Base-by-base conservation (phyloP, 2,113 vertebrate species). In the Toxotes chatareus region DNA sequence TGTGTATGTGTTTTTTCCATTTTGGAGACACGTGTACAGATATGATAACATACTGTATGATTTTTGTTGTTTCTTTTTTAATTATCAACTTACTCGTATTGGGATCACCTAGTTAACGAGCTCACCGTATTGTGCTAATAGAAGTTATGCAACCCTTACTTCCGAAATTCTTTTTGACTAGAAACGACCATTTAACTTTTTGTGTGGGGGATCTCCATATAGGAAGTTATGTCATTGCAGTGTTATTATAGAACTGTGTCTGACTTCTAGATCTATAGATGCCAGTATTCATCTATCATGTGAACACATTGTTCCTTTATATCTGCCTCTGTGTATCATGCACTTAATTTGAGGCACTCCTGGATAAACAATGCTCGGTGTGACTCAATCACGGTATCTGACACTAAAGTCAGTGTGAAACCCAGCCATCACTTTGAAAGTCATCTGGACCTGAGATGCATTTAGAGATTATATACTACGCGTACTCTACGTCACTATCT, bases 131-230 rank as follows among this genome's bases (percentile, higher is more conserved):
- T 59, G 53, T 9, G 4, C 11, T 1, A 34, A 12, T 51, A 4
- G 34, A 4, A 5, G 27, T 79, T 56, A 32, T 0, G 4, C 53
- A 60, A 73, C 60, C 27, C 19, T 38, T 4, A 0, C 32, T 36
- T 64, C 1, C 1, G 38, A 21, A 72, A 14, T 6, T 9, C 27
- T 74, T 59, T 44, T 38, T 36, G 11, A 1, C 61, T 13, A 21
- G 42, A 42, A 40, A 38, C 36, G 17, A 27, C 36, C 7, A 44
- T 32, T 36, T 23, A 7, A 47, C 36, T 36, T 76, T 27, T 9
- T 11, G 3, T 47, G 21, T 53, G 38, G 68, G 68, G 67, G 51
- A 82, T 72, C 40, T 72, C 61, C 70, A 64, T 34, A 12, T 19
- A 56, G 63, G 49, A 78, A 64, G n/a, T 56, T 55, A 6, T 38